Evolutionary conservation across 2,797 vertebrate species (phyloP).

Genomic region (Pseudochromis fuscus): DNA sequence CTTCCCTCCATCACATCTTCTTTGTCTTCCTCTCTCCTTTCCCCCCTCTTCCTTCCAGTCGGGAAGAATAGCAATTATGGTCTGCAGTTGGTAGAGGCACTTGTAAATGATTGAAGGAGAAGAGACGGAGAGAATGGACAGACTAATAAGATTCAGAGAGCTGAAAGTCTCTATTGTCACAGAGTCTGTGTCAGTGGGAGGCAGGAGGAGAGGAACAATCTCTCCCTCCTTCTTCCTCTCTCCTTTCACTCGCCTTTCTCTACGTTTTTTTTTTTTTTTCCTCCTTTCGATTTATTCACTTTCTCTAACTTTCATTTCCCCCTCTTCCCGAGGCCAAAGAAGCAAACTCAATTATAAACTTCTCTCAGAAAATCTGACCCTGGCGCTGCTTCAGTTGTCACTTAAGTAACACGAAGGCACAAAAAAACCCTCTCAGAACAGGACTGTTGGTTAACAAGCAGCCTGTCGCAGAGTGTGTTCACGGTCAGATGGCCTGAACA

Average conservation of each 20-base stretch:
- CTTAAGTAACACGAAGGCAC: slow-evolving; percentile 47
- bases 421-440: slow-evolving; percentile 31
- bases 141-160: slow-evolving; percentile 64
- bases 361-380: slow-evolving; percentile 47
- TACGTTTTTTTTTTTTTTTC: slow-evolving; percentile 2
- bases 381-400: slow-evolving; percentile 47
- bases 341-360: slow-evolving; percentile 62
- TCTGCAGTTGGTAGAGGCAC: slow-evolving; percentile 35
- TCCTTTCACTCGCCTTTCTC: slow-evolving; percentile 18
- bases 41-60: slow-evolving; percentile 20
- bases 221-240: slow-evolving; percentile 15
- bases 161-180: slow-evolving; percentile 62
- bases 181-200: slow-evolving; percentile 57
- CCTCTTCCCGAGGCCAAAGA: slow-evolving; percentile 46
- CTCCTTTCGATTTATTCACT: slow-evolving; percentile 33
- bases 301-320: slow-evolving; percentile 10
- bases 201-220: slow-evolving; percentile 40
- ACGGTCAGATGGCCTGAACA: slow-evolving; percentile 57
- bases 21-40: no score
- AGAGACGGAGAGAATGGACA: slow-evolving; percentile 46
- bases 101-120: slow-evolving; percentile 65
- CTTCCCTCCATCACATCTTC: not conserved
- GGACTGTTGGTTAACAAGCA: slow-evolving; percentile 52
- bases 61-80: slow-evolving; percentile 58
- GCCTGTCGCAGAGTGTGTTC: slow-evolving; percentile 43